Evolutionary conservation across 1,140 invertebrate species (phyloP).

Genomic region (Eumaeus atala): DNA sequence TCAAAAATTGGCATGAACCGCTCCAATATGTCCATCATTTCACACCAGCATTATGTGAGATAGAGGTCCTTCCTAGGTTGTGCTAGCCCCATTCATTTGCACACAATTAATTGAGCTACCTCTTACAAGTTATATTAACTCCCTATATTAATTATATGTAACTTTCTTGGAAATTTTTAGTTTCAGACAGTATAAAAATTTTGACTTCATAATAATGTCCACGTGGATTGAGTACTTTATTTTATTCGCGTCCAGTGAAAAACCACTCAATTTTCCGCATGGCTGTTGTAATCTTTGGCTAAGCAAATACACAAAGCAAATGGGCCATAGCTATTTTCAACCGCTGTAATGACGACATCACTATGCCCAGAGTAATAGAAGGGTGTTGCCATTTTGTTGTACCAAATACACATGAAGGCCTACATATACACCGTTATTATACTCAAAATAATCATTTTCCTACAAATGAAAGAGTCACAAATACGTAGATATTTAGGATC

Average conservation of each 20-base stretch:
- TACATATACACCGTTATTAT: slow-evolving; percentile 17
- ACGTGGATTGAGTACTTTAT: slow-evolving; percentile 5
- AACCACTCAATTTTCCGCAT: slow-evolving; percentile 18
- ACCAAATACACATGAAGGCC: slow-evolving; percentile 14
- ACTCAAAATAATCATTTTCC: no score
- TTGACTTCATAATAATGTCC: background rate
- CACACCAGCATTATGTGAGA: no score
- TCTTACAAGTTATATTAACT: no score
- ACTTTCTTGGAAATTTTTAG: no score
- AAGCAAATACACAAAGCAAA: slow-evolving; percentile 31
- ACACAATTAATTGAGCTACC: no score
- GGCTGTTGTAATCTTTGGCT: slow-evolving; percentile 25
- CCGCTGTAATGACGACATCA: slow-evolving; percentile 32
- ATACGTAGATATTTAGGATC: no score
- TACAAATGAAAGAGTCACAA: no score
- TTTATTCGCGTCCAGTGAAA: slow-evolving; percentile 13
- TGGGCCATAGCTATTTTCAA: slow-evolving; percentile 33
- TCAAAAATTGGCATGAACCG: no score
- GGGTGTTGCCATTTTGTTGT: slow-evolving; percentile 25
- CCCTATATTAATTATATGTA: no score
- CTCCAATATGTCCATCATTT: no score
- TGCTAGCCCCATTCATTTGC: no score
- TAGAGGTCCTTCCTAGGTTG: no score
- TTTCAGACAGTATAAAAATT: background rate
- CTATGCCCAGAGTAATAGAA: slow-evolving; percentile 28